Percentiles rank a stretch among this genome's conserved stretches.
Evolutionary conservation across 2,797 vertebrate genomes (phyloP).

Genomic region (Rousettus madagascariensis): DNA sequence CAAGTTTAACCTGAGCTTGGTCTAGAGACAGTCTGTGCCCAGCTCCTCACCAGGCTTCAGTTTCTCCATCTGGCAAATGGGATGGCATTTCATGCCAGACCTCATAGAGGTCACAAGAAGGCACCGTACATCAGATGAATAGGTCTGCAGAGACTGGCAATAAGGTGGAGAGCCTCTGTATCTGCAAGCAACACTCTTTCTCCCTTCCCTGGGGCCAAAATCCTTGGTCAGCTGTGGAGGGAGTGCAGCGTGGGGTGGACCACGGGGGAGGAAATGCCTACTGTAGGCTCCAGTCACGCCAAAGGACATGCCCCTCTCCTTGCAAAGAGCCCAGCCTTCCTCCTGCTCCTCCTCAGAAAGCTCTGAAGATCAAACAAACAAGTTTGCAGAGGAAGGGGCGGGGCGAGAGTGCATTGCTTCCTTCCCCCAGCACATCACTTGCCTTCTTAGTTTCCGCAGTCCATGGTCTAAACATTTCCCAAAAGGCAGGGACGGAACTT

Average conservation of each 20-base stretch:
- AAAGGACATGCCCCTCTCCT: not conserved
- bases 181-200: not conserved
- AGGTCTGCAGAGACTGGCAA: not conserved
- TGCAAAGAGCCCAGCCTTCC: not conserved
- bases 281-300: not conserved
- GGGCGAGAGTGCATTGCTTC: not conserved
- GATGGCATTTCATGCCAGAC: not conserved
- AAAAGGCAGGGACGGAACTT: not conserved
- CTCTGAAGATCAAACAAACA: conserved; percentile 49
- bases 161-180: not conserved
- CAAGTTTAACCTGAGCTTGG: not conserved
- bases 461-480: not conserved
- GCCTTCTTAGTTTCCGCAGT: not conserved
- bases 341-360: not conserved
- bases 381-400: conserved; percentile 3
- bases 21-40: not conserved
- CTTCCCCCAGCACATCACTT: not conserved
- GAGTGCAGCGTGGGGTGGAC: not conserved
- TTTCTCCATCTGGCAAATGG: not conserved
- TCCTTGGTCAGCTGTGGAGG: not conserved
- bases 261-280: not conserved
- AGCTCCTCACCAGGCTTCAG: not conserved
- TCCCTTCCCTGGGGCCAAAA: not conserved
- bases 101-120: not conserved
- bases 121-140: not conserved